Evolutionary conservation across 2,113 vertebrate genomes (phyloP).

Genomic region (Callipepla californica): DNA sequence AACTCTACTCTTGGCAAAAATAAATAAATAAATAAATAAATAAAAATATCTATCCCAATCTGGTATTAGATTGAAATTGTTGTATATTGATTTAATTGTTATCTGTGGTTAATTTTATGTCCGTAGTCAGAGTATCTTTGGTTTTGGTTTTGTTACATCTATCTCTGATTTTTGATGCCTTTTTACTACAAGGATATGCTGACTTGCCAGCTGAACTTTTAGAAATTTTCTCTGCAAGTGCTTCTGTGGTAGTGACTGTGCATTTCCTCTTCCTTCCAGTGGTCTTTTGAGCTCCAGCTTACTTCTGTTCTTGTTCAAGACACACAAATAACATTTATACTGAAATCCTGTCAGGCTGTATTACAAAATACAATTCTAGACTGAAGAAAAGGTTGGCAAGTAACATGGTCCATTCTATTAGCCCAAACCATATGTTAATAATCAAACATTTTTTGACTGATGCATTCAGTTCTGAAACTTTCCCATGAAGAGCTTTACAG

Average conservation of each 20-base stretch:
- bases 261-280: not conserved
- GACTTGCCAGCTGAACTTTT: not conserved
- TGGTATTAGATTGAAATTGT: not conserved
- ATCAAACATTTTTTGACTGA: not conserved
- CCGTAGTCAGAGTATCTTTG: not conserved
- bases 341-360: not conserved
- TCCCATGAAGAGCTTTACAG: not conserved
- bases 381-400: not conserved
- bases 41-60: not conserved
- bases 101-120: not conserved
- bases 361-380: not conserved
- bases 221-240: not conserved
- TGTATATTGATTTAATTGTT: not conserved
- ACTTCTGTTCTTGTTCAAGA: not conserved
- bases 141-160: conserved; percentile 34
- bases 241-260: not conserved
- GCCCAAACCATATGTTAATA: not conserved
- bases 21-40: too few species aligned
- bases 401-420: not conserved
- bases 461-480: not conserved
- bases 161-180: not conserved
- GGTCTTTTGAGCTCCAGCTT: not conserved
- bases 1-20: not conserved
- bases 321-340: not conserved
- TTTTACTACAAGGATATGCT: not conserved